Percentiles rank a stretch among this genome's conserved stretches.
phyloP scores from a whole-genome alignment of 1,140 invertebrate genomes.

The Zaprionus capensis region DNA sequence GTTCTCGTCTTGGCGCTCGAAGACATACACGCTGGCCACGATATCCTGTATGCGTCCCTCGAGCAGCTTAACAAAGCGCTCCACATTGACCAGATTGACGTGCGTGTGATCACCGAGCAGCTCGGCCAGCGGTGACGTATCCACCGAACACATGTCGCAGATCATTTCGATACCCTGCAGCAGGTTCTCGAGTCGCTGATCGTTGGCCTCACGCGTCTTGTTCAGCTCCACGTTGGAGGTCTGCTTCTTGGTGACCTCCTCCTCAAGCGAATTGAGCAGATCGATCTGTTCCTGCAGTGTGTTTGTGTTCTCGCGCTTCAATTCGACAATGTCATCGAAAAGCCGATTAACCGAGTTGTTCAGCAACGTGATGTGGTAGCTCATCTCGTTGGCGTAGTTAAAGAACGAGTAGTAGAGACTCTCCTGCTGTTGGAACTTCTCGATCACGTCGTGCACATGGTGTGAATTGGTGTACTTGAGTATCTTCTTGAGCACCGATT shows the following conservation, averaged over 20 bases:
- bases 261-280: conserved; percentile 56
- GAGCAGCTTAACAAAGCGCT: conserved; percentile 59
- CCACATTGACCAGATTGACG: conserved; percentile 65
- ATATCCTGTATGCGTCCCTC: conserved; percentile 64
- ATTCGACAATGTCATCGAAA: conserved; percentile 63
- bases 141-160: conserved; percentile 66
- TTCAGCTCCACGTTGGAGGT: conserved; percentile 54
- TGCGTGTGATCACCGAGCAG: conserved; percentile 66
- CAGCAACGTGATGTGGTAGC: conserved; percentile 71
- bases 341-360: conserved; percentile 76
- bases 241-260: conserved; percentile 50
- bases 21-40: conserved; percentile 66
- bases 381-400: conserved; percentile 80
- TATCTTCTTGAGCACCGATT: conserved; percentile 72
- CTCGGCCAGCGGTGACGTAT: conserved; percentile 44
- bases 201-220: conserved; percentile 54
- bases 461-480: conserved; percentile 60
- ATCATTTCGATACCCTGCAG: conserved; percentile 68
- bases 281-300: conserved; percentile 60
- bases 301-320: conserved; percentile 66
- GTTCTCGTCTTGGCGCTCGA: conserved; percentile 56
- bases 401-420: conserved; percentile 78
- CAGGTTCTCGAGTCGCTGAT: conserved; percentile 60
- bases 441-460: conserved; percentile 67
- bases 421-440: conserved; percentile 75